A percentile compares a stretch with the other conserved stretches of the same genome.
Evolutionary conservation across 2,888 invertebrate species (phyloP).

Genomic region (Strigamia maritima): DNA sequence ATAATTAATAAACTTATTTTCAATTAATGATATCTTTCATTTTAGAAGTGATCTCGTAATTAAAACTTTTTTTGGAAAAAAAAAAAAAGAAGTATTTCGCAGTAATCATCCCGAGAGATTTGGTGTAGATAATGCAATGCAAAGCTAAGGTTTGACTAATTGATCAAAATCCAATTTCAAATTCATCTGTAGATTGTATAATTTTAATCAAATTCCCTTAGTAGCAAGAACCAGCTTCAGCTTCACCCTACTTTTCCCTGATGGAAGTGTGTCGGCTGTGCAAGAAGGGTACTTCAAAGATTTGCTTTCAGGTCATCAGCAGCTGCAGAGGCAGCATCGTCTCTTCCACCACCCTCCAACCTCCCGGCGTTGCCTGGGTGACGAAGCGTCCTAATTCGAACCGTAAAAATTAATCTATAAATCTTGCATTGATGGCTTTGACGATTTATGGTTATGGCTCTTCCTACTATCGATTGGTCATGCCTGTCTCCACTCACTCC

Average conservation of each 20-base stretch:
- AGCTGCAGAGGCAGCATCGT: slow-evolving; percentile 27
- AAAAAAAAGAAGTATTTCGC: background rate
- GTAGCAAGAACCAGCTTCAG: slow-evolving; percentile 29
- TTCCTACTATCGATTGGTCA: slow-evolving; percentile 29
- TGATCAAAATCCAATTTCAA: slow-evolving; percentile 25
- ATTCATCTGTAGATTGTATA: slow-evolving; percentile 23
- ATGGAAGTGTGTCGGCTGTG: slow-evolving; percentile 29
- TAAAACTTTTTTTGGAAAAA: background rate
- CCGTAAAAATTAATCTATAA: slow-evolving; percentile 37
- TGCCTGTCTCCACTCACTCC: slow-evolving; percentile 27
- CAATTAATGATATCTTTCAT: background rate
- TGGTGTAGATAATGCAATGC: background rate
- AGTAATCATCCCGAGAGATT: background rate
- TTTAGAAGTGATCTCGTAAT: background rate
- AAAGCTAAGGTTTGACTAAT: slow-evolving; percentile 9
- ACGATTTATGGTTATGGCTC: slow-evolving; percentile 34
- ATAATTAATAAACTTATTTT: background rate
- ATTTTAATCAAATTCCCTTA: slow-evolving; percentile 21
- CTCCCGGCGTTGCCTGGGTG: slow-evolving; percentile 31
- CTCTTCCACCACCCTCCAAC: slow-evolving; percentile 1
- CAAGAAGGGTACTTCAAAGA: slow-evolving; percentile 29
- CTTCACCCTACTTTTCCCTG: slow-evolving; percentile 16
- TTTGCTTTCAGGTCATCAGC: slow-evolving; percentile 29
- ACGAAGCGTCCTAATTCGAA: slow-evolving; percentile 35
- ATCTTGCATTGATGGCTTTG: slow-evolving; percentile 36